Percentiles rank a stretch among this genome's conserved stretches.
phyloP scores from a whole-genome alignment of 2,797 vertebrate species.

The Hippoglossus hippoglossus region DNA sequence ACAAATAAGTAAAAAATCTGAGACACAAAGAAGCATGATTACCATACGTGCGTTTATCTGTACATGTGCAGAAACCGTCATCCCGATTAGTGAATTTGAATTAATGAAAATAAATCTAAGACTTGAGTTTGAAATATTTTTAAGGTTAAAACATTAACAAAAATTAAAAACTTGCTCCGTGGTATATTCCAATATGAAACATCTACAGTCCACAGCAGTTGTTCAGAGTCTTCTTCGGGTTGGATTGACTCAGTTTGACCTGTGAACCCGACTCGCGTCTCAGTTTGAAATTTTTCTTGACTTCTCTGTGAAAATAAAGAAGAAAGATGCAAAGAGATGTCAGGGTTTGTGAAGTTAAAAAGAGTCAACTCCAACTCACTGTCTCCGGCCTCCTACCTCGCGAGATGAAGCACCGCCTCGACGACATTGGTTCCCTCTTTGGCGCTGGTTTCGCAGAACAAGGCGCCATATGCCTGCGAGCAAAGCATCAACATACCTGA shows the following conservation, averaged over 20 bases:
- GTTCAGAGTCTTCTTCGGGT: conserved; percentile 55
- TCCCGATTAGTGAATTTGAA: conserved; percentile 32
- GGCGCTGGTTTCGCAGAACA: conserved; percentile 86
- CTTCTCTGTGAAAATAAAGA: conserved; percentile 69
- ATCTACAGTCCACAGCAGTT: conserved; percentile 74
- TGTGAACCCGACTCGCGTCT: conserved; percentile 44
- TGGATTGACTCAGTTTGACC: conserved; percentile 62
- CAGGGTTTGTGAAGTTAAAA: conserved; percentile 7
- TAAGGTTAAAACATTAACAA: conserved; percentile 37
- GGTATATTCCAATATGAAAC: neutral
- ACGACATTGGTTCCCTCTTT: conserved; percentile 83
- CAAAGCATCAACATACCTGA: conserved; percentile 23
- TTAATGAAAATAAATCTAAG: conserved; percentile 24
- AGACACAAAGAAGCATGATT: conserved; percentile 7
- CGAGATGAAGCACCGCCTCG: conserved; percentile 83
- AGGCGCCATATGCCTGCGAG: conserved; percentile 77
- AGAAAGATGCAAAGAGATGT: conserved; percentile 7
- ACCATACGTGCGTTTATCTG: conserved; percentile 14
- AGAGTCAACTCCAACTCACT: conserved; percentile 1
- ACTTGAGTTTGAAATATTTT: conserved; percentile 18
- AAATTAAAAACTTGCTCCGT: neutral
- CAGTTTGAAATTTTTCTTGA: conserved; percentile 74
- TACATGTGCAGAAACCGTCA: conserved; percentile 44
- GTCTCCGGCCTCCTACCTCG: conserved; percentile 68
- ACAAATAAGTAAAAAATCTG: conserved; percentile 47